Evolutionary conservation across 2,797 vertebrate genomes (phyloP).

Genomic region (Epinephelus malabaricus): DNA sequence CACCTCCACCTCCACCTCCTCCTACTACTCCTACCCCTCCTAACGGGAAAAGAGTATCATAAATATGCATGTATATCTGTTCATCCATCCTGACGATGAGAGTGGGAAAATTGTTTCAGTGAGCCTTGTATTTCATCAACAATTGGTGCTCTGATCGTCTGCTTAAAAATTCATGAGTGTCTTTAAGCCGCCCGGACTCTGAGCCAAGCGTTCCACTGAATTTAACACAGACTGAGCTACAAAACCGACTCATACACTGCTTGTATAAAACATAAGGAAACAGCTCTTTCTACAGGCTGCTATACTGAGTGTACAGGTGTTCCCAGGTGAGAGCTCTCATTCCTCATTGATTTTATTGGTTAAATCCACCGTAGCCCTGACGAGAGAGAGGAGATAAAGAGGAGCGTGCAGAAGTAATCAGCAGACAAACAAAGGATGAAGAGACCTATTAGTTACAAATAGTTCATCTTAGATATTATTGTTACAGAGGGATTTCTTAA

Average conservation of each 20-base stretch:
- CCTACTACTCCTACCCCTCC: constrained; percentile 32
- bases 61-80: constrained; percentile 68
- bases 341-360: constrained; percentile 35
- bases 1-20: neutral
- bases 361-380: constrained; percentile 24
- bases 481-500: neutral
- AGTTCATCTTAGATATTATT: neutral
- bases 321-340: constrained; percentile 37
- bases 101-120: constrained; percentile 64
- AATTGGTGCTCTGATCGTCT: constrained; percentile 64
- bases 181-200: constrained; percentile 57
- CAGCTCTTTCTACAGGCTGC: constrained; percentile 5
- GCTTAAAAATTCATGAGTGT: constrained; percentile 73
- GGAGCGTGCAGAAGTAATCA: neutral
- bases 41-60: constrained; percentile 44
- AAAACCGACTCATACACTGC: neutral
- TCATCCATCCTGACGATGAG: constrained; percentile 52
- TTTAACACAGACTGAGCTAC: constrained; percentile 41
- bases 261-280: constrained; percentile 42
- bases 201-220: constrained; percentile 59
- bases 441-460: neutral
- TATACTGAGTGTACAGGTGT: neutral
- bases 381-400: neutral
- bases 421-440: neutral
- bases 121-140: constrained; percentile 69